Conservation (phyloP, 2,113 vertebrate species). For the Pachyramphus minor region DNA sequence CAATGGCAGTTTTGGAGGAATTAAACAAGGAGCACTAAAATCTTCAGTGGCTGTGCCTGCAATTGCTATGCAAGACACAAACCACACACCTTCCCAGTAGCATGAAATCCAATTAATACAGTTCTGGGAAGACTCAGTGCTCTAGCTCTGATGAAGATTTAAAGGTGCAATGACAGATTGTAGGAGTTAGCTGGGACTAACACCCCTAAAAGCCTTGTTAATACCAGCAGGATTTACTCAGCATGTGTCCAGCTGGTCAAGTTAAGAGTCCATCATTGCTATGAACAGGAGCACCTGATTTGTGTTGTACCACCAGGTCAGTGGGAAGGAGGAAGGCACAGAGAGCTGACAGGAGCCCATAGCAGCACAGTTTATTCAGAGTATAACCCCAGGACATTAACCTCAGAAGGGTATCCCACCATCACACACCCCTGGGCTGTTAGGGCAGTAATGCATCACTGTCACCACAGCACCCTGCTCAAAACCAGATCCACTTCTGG, state of each 20-base stretch:
- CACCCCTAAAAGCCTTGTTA: neutral
- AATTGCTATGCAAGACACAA: slow-evolving; percentile 38
- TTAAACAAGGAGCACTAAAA: neutral
- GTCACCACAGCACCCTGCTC: neutral
- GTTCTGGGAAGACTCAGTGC: slow-evolving; percentile 3
- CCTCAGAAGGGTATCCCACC: neutral
- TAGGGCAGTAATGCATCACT: neutral
- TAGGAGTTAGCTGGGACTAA: neutral
- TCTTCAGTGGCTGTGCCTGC: neutral
- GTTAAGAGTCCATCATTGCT: neutral
- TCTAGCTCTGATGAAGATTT: slow-evolving; percentile 14
- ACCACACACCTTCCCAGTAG: neutral
- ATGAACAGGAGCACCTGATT: neutral
- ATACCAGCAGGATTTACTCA: neutral
- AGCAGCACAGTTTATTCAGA: neutral
- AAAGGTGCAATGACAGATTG: slow-evolving; percentile 3
- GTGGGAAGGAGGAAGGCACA: neutral
- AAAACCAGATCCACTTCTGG: neutral
- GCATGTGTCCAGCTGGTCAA: neutral
- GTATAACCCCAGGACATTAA: neutral
- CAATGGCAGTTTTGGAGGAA: neutral
- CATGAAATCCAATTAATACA: slow-evolving; percentile 34
- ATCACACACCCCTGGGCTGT: neutral
- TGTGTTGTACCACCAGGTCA: neutral
- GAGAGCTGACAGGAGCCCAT: neutral